Conservation (phyloP, 2,888 invertebrate species). For the Aphodius sticticus region DNA sequence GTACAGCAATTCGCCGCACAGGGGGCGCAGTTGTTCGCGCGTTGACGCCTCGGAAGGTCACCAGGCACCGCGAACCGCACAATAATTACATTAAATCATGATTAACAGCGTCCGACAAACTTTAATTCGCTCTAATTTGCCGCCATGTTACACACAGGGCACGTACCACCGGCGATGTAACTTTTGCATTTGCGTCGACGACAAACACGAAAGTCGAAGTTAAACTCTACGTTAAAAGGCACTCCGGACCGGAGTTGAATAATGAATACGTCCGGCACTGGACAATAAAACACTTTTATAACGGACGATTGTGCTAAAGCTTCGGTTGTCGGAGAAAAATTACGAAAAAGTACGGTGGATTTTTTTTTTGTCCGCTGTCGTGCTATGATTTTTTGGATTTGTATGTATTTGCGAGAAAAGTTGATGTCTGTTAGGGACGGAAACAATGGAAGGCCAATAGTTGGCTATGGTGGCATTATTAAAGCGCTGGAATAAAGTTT, state of each 20-base stretch:
- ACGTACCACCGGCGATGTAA: background rate
- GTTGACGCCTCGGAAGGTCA: background rate
- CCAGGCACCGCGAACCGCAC: background rate
- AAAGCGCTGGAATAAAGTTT: no score
- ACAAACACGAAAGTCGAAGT: background rate
- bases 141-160: background rate
- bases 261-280: background rate
- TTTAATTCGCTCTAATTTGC: background rate
- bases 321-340: no score
- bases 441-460: no score
- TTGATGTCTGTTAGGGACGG: no score
- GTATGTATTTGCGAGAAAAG: no score
- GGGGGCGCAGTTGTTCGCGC: background rate
- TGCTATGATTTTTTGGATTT: no score
- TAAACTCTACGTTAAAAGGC: background rate
- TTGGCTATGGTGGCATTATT: no score
- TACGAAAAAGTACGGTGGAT: no score
- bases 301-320: background rate
- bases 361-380: no score
- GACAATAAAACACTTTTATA: conserved; percentile 4
- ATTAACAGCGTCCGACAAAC: background rate
- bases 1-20: background rate
- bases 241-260: background rate
- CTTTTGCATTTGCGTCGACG: background rate
- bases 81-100: conserved; percentile 4